Percentiles rank a stretch among this genome's conserved stretches.
phyloP scores from a whole-genome alignment of 2,888 invertebrate genomes.

The Priocnemis perturbator region DNA sequence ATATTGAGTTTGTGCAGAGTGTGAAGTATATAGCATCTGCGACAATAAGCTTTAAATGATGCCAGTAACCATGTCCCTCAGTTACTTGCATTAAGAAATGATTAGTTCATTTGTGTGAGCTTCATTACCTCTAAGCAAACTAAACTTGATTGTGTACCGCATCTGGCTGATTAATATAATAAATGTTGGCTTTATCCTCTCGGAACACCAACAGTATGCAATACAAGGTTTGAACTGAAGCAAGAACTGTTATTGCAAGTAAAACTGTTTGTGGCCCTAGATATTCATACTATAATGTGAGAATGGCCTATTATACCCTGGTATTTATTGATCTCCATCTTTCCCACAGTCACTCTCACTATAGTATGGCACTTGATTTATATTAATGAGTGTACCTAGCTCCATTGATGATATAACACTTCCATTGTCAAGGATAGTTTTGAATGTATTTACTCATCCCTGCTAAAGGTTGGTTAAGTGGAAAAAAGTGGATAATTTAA shows the following conservation, averaged over 20 bases:
- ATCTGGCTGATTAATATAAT: no score
- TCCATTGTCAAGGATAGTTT: background rate
- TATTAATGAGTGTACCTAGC: conserved; percentile 57
- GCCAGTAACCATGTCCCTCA: no score
- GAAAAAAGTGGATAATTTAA: conserved; percentile 13
- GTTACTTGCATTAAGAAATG: no score
- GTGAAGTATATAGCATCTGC: no score
- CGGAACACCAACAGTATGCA: conserved; percentile 7
- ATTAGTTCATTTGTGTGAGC: no score
- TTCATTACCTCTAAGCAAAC: no score
- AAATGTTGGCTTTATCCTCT: no score
- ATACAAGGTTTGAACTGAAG: background rate
- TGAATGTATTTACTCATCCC: background rate
- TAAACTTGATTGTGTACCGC: no score
- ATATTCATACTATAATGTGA: conserved; percentile 22
- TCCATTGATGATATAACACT: conserved; percentile 1
- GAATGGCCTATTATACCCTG: conserved; percentile 18
- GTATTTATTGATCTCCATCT: conserved; percentile 59
- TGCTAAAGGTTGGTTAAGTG: conserved; percentile 3
- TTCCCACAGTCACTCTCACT: conserved; percentile 49
- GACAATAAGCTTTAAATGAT: no score
- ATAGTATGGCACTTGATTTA: conserved; percentile 50
- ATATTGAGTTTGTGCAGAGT: no score
- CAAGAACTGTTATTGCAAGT: conserved; percentile 1
- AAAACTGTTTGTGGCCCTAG: background rate